A percentile compares a stretch with the other conserved stretches of the same genome.
Conservation (phyloP, 30 jellyfish, hydroid and myxozoan genomes). For the Chrysaora quinquecirrha region DNA sequence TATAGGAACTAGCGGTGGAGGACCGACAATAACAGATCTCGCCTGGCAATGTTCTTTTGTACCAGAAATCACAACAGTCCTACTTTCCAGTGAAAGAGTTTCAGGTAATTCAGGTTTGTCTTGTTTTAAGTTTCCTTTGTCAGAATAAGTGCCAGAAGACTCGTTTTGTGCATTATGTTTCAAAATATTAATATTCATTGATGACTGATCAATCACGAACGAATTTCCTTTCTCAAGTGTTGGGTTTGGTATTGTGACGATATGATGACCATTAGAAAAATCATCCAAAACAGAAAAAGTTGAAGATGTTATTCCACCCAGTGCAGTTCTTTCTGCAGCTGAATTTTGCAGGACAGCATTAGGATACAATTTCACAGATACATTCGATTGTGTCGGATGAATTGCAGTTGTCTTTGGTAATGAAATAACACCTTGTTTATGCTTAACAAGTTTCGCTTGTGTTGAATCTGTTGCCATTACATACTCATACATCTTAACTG, state of each 20-base stretch:
- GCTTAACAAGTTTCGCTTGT: slow-evolving; percentile 50
- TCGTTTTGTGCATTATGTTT: background rate
- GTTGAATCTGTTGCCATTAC: slow-evolving; percentile 49
- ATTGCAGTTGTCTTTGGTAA: background rate
- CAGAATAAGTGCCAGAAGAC: background rate
- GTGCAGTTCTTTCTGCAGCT: background rate
- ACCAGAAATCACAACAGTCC: background rate
- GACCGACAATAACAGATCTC: slow-evolving; percentile 51
- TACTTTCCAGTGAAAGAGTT: background rate
- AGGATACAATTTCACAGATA: background rate
- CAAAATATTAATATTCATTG: no score
- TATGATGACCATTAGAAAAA: background rate
- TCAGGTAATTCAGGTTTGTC: background rate
- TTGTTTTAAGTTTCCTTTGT: background rate
- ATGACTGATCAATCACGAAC: background rate
- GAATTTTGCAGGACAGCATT: background rate
- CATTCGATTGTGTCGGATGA: background rate
- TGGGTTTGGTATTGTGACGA: background rate
- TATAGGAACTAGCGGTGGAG: slow-evolving; percentile 69
- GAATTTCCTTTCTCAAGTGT: background rate
- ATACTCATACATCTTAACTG: slow-evolving; percentile 44
- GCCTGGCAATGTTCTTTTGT: background rate
- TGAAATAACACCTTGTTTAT: slow-evolving; percentile 44
- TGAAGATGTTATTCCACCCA: background rate
- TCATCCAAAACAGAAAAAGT: background rate